A percentile compares a stretch with the other conserved stretches of the same genome.
These are phyloP conservation scores for Poeciliopsis turrubarensis DNA, from an alignment of 2,113 vertebrate genomes.

Conservation along the genomic window DNA sequence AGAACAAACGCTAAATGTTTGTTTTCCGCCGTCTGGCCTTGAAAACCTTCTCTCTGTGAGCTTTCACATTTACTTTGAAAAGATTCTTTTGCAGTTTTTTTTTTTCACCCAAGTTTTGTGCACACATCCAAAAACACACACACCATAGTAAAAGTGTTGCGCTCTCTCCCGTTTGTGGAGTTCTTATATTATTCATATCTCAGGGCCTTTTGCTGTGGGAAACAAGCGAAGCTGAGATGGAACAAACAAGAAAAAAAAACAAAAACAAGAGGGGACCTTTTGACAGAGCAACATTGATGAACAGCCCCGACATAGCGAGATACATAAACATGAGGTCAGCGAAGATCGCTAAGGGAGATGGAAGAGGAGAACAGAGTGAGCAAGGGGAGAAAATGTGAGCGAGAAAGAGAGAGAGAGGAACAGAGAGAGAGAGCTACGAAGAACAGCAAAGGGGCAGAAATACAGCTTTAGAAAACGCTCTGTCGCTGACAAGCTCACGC, in stretches of 20 bases:
- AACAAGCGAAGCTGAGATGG: conserved; percentile 6
- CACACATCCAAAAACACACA: conserved; percentile 2
- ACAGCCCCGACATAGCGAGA: conserved; percentile 38
- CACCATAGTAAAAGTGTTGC: conserved; percentile 8
- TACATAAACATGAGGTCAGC: conserved; percentile 73
- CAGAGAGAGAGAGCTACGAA: neutral
- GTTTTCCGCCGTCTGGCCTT: no score
- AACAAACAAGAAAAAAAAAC: neutral
- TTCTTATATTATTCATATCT: conserved; percentile 39
- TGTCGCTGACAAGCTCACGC: conserved; percentile 61
- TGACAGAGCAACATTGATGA: conserved; percentile 43
- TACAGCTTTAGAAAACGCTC: conserved; percentile 50
- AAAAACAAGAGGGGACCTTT: conserved; percentile 27
- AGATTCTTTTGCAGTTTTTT: neutral
- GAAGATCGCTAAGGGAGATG: conserved; percentile 41
- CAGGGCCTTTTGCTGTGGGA: neutral
- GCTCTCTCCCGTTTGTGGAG: neutral
- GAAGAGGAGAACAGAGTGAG: conserved; percentile 18
- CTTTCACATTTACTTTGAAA: no score
- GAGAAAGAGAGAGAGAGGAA: neutral
- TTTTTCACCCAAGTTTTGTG: conserved; percentile 6
- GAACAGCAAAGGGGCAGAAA: conserved; percentile 28
- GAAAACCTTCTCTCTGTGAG: no score
- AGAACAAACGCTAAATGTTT: no score
- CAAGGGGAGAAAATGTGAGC: conserved; percentile 1